These are phyloP conservation scores for Micropoecilia bifurca DNA, from an alignment of 2,797 vertebrate genomes.

Conservation along the genomic window DNA sequence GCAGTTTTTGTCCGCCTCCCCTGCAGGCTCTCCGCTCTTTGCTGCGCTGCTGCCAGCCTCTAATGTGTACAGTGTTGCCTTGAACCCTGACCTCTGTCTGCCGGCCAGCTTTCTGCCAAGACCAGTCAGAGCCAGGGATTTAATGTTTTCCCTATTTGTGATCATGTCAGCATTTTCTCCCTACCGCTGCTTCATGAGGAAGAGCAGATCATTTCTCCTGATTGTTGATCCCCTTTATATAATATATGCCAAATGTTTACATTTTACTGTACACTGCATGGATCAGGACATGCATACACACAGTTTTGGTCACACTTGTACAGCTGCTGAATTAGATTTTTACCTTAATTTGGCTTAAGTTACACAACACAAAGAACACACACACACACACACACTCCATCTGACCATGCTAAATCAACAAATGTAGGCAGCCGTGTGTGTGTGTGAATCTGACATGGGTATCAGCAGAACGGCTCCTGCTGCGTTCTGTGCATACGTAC, in stretches of 20 bases:
- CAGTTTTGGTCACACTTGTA: not conserved
- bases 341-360: slow-evolving; percentile 6
- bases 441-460: slow-evolving; percentile 4
- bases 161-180: slow-evolving; percentile 46
- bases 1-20: not conserved
- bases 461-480: slow-evolving; percentile 46
- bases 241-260: not conserved
- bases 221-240: not conserved
- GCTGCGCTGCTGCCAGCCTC: slow-evolving; percentile 45
- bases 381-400: slow-evolving; percentile 48
- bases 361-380: slow-evolving; percentile 14
- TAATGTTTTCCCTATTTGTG: slow-evolving; percentile 15
- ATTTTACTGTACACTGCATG: not conserved
- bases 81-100: slow-evolving; percentile 54
- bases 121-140: slow-evolving; percentile 32
- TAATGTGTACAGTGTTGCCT: slow-evolving; percentile 53
- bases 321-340: not conserved
- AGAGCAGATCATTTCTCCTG: slow-evolving; percentile 20
- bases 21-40: slow-evolving; percentile 16
- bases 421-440: slow-evolving; percentile 34
- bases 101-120: slow-evolving; percentile 49
- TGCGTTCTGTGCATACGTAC: slow-evolving; percentile 45
- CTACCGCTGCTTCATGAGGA: not conserved
- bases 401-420: slow-evolving; percentile 74
- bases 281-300: not conserved